Evolutionary conservation across 2,797 vertebrate species (phyloP).

Genomic region (Typhlichthys eigenmanni): DNA sequence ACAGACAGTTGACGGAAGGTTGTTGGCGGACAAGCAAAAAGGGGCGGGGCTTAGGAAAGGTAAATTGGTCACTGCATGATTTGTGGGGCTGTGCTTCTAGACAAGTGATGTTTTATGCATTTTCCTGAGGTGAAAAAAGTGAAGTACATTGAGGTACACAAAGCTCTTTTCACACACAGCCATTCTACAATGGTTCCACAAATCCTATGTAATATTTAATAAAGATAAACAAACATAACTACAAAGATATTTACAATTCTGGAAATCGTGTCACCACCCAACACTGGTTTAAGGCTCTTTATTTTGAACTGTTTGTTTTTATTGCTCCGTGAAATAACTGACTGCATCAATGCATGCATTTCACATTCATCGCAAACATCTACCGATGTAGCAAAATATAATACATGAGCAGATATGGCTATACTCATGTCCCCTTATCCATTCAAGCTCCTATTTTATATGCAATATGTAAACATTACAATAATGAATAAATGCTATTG

Average conservation of each 20-base stretch:
- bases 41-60: too few species aligned
- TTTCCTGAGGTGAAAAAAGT: constrained; percentile 34
- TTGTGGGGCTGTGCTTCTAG: constrained; percentile 41
- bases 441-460: too few species aligned
- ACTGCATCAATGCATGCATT: constrained; percentile 1
- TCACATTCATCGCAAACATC: constrained; percentile 32
- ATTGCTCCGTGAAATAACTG: constrained; percentile 35
- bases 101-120: constrained; percentile 50
- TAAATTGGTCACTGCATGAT: constrained; percentile 33
- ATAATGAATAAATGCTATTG: too few species aligned
- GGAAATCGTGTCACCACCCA: too few species aligned
- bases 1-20: too few species aligned
- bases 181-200: too few species aligned
- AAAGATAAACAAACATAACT: too few species aligned
- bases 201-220: too few species aligned
- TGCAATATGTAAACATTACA: too few species aligned
- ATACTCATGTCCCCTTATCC: too few species aligned
- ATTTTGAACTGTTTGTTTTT: constrained; percentile 33
- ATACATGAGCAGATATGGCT: constrained; percentile 8
- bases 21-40: too few species aligned
- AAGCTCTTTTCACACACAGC: constrained; percentile 11
- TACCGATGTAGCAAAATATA: constrained; percentile 30
- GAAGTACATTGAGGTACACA: constrained; percentile 38
- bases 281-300: constrained; percentile 29
- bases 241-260: too few species aligned